Base-by-base conservation (phyloP, 1,140 invertebrate genomes). In the Paraescarpia echinospica region DNA sequence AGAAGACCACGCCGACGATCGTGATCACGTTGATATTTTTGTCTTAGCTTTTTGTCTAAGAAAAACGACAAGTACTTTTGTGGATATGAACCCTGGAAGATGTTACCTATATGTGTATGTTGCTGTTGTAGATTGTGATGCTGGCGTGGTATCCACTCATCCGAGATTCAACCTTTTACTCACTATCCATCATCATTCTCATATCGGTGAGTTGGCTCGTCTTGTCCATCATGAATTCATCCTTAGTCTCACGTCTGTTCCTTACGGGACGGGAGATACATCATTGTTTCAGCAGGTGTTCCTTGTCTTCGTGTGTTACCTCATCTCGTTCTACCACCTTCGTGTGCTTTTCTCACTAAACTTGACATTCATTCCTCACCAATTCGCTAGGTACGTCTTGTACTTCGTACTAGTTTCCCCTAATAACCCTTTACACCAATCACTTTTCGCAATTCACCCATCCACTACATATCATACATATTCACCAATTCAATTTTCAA, bases 81-180 rank as follows among this genome's bases (percentile, higher is more conserved):
- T n/a, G n/a, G n/a, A n/a, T n/a, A 90, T 90, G 27, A 27, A 33
- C 89, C 9, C n/a, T 90, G 90, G 1, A 90, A 0, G 12, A 33
- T 33, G 0, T 90, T 90, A n/a, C n/a, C 8, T 90, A 90, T 41
- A 12, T 41, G 12, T 41, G n/a, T n/a, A n/a, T 34, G 35, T 48
- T 35, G 2, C 48, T 92, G 34, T 51, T 94, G 89, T 93, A 94
- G 1, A 93, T 95, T n/a, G 93, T 95, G 88, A 90, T 93, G 12
- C 92, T 96, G 89, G 95, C 95, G 18, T 96, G 95, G 95, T 96
- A 95, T 98, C 98, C 98, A 93, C 96, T 99, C 92, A 99, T 99
- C 96, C 97, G 98, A 95, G 98, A 99, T 97, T 98, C 98, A 95
- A 97, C 98, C 94, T 99, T 99, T 97, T 99, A 99, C 96, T 92